Base-by-base conservation (phyloP, 2,888 invertebrate species). In the Apodemia mormo region DNA sequence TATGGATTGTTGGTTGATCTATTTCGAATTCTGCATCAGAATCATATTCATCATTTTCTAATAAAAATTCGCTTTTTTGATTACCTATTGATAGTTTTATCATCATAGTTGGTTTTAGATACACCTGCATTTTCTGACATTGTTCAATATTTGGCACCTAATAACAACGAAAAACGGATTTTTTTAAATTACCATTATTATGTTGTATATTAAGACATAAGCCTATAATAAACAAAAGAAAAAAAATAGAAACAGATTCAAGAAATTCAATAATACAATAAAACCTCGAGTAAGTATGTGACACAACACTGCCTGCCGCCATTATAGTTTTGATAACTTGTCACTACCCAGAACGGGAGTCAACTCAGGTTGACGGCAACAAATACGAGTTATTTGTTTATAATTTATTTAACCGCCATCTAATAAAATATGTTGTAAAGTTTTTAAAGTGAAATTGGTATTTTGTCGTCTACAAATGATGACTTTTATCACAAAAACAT, bases 41-140 rank as follows among this genome's bases (percentile, higher is more conserved):
- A 43, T 66, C 45, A 66, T 45, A 66, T 45, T 66, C 65, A 66
- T 66, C 43, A 12, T 66, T 66, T 43, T 66, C 65, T 66, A 66
- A 66, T 40, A 66, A n/a, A 66, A 66, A 40, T 65, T 65, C n/a
- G n/a, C 37, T 45, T 66, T 45, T 37, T 65, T 10, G 65, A 65
- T 65, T 40, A 65, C 22, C 22, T 22, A 22, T 45, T 22, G 65
- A 65, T 65, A 65, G 65, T 43, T 45, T 40, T n/a, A 65, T 45
- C 8, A 6, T 40, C 22, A 14, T 65, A 22, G 37, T 65, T 22
- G 9, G 43, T 65, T 40, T 65, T 65, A 65, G 43, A 65, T 40
- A 8, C n/a, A 65, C 65, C 45, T 40, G 65, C 65, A n/a, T 22
- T 40, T 43, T 65, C 65, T 37, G 65, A 65, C 65, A 65, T 40